Conservation (phyloP, 2,888 invertebrate genomes). For the Tryphoninae sp. region DNA sequence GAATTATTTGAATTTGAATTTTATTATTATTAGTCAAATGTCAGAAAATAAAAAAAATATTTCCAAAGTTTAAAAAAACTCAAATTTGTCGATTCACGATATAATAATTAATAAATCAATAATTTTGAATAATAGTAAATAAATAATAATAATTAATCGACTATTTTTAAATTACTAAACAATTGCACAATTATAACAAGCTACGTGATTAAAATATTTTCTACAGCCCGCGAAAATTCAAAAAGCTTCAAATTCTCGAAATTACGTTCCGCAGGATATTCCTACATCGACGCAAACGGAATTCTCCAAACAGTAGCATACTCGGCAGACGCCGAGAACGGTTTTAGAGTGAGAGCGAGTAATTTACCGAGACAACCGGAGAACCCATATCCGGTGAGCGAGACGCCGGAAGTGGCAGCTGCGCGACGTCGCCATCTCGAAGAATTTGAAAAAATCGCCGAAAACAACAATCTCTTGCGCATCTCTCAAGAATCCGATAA, state of each 20-base stretch:
- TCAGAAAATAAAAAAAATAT: too few species aligned
- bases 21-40: too few species aligned
- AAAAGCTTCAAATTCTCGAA: constrained; percentile 1
- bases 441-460: constrained; percentile 60
- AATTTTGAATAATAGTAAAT: too few species aligned
- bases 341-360: constrained; percentile 86
- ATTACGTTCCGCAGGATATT: constrained; percentile 82
- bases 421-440: constrained; percentile 81
- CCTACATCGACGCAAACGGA: constrained; percentile 87
- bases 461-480: constrained; percentile 33
- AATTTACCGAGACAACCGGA: constrained; percentile 81
- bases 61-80: too few species aligned
- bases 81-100: too few species aligned
- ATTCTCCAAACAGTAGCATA: constrained; percentile 85
- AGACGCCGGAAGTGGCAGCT: constrained; percentile 82
- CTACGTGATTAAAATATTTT: too few species aligned
- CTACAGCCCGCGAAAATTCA: background rate
- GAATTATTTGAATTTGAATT: too few species aligned
- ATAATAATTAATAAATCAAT: too few species aligned
- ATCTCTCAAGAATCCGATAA: background rate
- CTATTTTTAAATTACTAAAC: too few species aligned
- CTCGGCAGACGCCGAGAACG: constrained; percentile 84
- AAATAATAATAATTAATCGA: too few species aligned
- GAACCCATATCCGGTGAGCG: constrained; percentile 76
- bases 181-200: too few species aligned